phyloP scores from a whole-genome alignment of 2,113 vertebrate genomes.

The Crocuta crocuta region DNA sequence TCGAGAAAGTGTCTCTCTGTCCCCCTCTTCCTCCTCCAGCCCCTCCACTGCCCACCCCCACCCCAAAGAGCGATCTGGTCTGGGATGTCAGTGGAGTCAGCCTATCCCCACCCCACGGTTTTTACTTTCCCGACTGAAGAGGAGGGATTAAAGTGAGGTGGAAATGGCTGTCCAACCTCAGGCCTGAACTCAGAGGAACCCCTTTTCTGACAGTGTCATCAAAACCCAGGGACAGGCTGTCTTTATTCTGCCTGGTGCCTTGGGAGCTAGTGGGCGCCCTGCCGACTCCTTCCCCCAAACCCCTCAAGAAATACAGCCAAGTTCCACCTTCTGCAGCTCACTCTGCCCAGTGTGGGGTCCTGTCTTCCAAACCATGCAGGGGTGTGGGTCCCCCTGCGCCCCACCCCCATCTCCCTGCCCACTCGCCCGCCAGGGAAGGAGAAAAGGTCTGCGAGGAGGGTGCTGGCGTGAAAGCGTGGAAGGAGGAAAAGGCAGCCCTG shows the following conservation, averaged over 20 bases:
- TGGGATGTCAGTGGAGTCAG: background rate
- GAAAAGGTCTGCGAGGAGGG: background rate
- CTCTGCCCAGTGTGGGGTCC: background rate
- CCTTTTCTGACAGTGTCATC: background rate
- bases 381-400: background rate
- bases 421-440: background rate
- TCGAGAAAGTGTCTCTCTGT: background rate
- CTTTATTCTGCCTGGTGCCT: background rate
- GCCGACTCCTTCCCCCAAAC: background rate
- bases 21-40: constrained; percentile 81
- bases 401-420: background rate
- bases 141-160: background rate
- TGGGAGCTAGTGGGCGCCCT: background rate
- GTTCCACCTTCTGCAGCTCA: background rate
- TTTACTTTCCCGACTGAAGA: background rate
- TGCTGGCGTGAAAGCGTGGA: background rate
- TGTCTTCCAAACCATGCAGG: background rate
- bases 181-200: background rate
- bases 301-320: background rate
- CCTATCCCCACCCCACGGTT: background rate
- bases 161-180: too few species aligned
- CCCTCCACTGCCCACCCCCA: constrained; percentile 44
- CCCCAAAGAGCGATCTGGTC: background rate
- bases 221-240: background rate
- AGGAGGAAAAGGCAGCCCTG: background rate